Base-by-base conservation (phyloP, 2,113 vertebrate species). In the Chinchilla lanigera region DNA sequence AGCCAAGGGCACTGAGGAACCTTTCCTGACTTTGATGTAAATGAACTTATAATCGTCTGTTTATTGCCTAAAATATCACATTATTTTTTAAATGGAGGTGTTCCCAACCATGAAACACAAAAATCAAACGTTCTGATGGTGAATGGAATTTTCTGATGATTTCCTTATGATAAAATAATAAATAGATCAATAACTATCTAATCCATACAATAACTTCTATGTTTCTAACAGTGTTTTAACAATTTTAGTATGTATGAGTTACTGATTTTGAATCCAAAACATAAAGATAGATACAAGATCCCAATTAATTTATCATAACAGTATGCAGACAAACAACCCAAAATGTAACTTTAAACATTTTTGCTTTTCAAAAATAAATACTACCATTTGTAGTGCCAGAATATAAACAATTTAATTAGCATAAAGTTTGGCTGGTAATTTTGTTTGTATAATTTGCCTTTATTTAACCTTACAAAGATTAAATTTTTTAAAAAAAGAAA, bases 111-210 rank as follows among this genome's bases (percentile, higher is more conserved):
- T 47, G 1, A 61, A 44, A 89, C 58, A 44, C 1, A 94, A 84
- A 86, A 78, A 50, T 58, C 63, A 47, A 56, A 83, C 1, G 41
- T 3, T n/a, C 22, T 93, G 58, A 83, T 50, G 58, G 0, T 83
- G 12, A 86, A 22, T 78, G 83, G 16, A 84, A 44, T 6, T 9
- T 61, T 60, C 50, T 54, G 1, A 87, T 87, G 8, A 17, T 83
- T 93, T 90, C 17, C 91, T 93, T 84, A 85, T 54, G 56, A 88
- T 38, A 65, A 19, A 81, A 80, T 44, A 90, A 86, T 9, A 58
- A 67, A 88, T 26, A 77, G 41, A 1, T 7, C 10, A 41, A 87
- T 50, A 50, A 63, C 50, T 78, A 3, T 60, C 0, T 56, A 28
- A 81, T 93, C 33, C 35, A 63, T 84, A 38, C 5, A 86, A 73